Conservation (phyloP, 2,797 vertebrate species). For the Pagetopsis macropterus region DNA sequence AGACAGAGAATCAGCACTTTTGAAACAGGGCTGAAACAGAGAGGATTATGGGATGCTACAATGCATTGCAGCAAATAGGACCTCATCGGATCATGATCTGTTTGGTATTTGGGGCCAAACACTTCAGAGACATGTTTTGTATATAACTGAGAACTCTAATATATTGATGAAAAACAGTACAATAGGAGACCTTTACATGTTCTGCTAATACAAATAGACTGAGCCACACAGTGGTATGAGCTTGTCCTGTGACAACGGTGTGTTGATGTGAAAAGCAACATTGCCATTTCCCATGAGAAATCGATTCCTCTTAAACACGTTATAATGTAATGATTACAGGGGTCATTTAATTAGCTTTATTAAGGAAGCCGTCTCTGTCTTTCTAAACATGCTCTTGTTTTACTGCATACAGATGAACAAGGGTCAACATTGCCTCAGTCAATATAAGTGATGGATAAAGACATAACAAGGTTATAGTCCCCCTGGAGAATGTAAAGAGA, state of each 20-base stretch:
- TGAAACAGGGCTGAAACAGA: too few species aligned
- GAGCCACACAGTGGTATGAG: slow-evolving; percentile 1
- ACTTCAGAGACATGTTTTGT: too few species aligned
- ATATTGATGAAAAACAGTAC: too few species aligned
- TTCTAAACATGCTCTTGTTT: slow-evolving; percentile 18
- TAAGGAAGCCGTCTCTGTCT: not conserved
- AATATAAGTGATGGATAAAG: slow-evolving; percentile 8
- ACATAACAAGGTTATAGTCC: slow-evolving; percentile 3
- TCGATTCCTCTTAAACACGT: slow-evolving; percentile 12
- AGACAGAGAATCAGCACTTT: too few species aligned
- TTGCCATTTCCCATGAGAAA: slow-evolving; percentile 10
- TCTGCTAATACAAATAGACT: slow-evolving; percentile 7
- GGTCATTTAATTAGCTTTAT: slow-evolving; percentile 21
- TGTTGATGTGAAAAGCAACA: slow-evolving; percentile 10
- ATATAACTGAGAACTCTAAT: too few species aligned
- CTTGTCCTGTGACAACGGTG: not conserved
- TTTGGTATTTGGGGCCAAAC: too few species aligned
- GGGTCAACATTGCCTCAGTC: not conserved
- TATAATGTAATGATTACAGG: slow-evolving; percentile 7
- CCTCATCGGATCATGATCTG: too few species aligned
- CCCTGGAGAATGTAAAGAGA: slow-evolving; percentile 7
- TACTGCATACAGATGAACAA: slow-evolving; percentile 8
- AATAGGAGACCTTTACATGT: not conserved
- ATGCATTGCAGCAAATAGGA: too few species aligned
- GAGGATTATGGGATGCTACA: too few species aligned